Evolutionary conservation across 1,140 invertebrate genomes (phyloP), one percentile per base, ranked within the genome.

Genomic region (Vollenhovia emeryi): DNA sequence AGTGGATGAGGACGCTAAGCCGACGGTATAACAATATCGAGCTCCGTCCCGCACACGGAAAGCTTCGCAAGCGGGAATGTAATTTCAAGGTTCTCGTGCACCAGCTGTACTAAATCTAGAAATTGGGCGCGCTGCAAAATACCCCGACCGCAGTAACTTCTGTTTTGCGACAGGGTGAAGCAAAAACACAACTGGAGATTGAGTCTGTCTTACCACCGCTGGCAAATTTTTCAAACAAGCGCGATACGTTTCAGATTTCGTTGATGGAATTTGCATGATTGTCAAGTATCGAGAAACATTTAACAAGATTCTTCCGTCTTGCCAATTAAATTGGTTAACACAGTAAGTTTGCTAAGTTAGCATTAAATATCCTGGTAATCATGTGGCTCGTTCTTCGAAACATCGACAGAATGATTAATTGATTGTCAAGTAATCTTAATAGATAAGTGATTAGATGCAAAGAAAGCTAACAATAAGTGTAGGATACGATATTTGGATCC

Each of bases 21-120:
- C 15, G 33, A 7, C 76, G 43, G n/a, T 68, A 66, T 50, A 79
- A 79, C 59, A 79, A 79, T 79, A 79, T 79, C 76, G 30, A 79
- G 62, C 30, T 68, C 64, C 21, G 33, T 52, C 45, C 7, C 30
- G 36, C 33, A 8, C 62, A 50, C 30, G 21, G 33, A 30, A 59
- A 60, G 30, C 60, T 50, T 66, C 21, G 18, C 55, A 36, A 50
- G 60, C 40, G 59, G 18, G 21, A 79, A 79, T 52, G n/a, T 36
- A 68, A 79, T 79, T 79, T 79, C 76, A 79, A 68, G 60, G 43
- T 68, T 52, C 76, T 40, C 9, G 15, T 40, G 43, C 13, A 11
- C 43, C 62, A 68, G 43, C n/a, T 79, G 76, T 36, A 52, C 30
- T 52, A 68, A 68, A 66, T 79, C 45, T 68, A 79, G 60, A 68